A percentile compares a stretch with the other conserved stretches of the same genome.
Conservation (phyloP, 2,888 invertebrate genomes). For the Bhutanitis thaidina region DNA sequence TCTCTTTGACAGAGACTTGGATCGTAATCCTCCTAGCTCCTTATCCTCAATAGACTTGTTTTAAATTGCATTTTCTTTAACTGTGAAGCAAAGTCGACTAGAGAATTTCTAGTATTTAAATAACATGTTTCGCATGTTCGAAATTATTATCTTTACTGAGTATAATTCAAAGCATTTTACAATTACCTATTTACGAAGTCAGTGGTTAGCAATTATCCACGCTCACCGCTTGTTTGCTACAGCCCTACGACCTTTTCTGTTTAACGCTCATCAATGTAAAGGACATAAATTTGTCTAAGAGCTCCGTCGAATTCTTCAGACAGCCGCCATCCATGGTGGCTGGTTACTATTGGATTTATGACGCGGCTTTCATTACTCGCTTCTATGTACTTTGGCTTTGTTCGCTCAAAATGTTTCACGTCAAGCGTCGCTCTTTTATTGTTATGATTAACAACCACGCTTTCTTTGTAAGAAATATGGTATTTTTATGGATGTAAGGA, state of each 20-base stretch:
- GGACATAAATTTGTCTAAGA: slow-evolving; percentile 56
- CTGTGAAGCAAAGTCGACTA: too few species aligned
- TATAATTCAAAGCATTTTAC: slow-evolving; percentile 11
- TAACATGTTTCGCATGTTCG: too few species aligned
- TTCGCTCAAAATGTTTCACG: slow-evolving; percentile 29
- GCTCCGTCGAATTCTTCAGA: slow-evolving; percentile 53
- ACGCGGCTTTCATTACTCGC: slow-evolving; percentile 48
- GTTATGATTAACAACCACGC: slow-evolving; percentile 33
- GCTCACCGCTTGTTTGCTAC: slow-evolving; percentile 11
- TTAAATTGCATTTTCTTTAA: too few species aligned
- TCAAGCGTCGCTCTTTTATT: slow-evolving; percentile 34
- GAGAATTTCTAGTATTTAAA: too few species aligned
- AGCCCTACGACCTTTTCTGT: slow-evolving; percentile 43
- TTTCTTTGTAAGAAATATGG: slow-evolving; percentile 21
- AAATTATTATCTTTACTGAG: background rate
- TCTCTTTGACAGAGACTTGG: too few species aligned
- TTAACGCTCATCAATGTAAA: slow-evolving; percentile 63
- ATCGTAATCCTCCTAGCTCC: too few species aligned
- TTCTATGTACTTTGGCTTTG: slow-evolving; percentile 41
- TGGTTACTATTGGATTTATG: slow-evolving; percentile 56
- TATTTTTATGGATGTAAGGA: slow-evolving; percentile 15
- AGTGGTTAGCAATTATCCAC: slow-evolving; percentile 24
- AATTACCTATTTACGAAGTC: slow-evolving; percentile 24
- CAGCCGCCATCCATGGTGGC: slow-evolving; percentile 38
- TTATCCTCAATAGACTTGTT: too few species aligned